Conservation (phyloP, 2,113 vertebrate genomes). For the Channa argus region DNA sequence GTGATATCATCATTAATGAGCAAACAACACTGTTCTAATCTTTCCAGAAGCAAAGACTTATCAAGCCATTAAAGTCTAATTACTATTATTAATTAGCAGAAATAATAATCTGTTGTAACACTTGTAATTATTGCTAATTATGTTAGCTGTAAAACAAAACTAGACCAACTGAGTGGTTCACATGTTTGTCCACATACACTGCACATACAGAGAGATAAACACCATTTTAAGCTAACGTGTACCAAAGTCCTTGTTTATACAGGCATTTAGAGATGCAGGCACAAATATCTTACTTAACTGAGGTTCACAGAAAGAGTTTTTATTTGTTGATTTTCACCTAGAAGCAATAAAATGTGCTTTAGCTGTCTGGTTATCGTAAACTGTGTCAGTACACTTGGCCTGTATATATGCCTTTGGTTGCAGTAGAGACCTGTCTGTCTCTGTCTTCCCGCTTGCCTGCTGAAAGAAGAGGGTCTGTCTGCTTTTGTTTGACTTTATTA, state of each 20-base stretch:
- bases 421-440: slow-evolving; percentile 4
- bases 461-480: slow-evolving; percentile 20
- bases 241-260: background rate
- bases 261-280: no score
- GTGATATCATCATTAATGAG: slow-evolving; percentile 22
- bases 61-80: slow-evolving; percentile 35
- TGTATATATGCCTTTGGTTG: background rate
- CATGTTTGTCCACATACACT: background rate
- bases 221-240: background rate
- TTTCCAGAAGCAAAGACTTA: background rate
- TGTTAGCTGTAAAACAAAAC: background rate
- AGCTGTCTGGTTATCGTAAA: background rate
- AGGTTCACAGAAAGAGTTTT: no score
- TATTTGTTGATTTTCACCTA: background rate
- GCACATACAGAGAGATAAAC: background rate
- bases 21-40: slow-evolving; percentile 24
- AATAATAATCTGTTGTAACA: slow-evolving; percentile 3
- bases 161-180: background rate
- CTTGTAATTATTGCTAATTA: slow-evolving; percentile 7
- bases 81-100: slow-evolving; percentile 35
- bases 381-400: background rate
- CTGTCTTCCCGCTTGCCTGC: slow-evolving; percentile 13
- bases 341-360: no score
- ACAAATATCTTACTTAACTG: no score
- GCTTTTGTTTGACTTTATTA: slow-evolving; percentile 46